Base-by-base conservation (phyloP, 2,113 vertebrate genomes). In the Corydoras sp. region DNA sequence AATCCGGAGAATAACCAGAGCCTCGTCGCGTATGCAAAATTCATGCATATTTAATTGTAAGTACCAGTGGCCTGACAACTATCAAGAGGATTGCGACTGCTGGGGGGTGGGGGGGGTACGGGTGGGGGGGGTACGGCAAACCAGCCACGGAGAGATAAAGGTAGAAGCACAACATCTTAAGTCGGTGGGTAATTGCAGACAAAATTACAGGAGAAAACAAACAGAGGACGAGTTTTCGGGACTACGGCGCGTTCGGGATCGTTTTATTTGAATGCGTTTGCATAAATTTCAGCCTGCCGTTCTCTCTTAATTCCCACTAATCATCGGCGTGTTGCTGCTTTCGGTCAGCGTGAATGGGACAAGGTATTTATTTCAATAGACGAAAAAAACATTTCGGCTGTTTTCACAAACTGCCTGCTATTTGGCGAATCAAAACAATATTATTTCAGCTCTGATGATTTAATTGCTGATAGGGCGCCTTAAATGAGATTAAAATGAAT, bases 401-500 rank as follows among this genome's bases (percentile, higher is more conserved):
- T 62, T 79, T 53, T 72, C 71, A 73, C 67, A 79, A 71, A 73
- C 77, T 68, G 82, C 59, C 5, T 58, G 79, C 76, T 81, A 76
- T 74, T 80, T 86, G 80, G 71, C 66, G 80, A 88, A 84, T 83
- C 79, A 83, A 77, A 88, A 85, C 84, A 86, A 81, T 79, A 81
- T 86, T 84, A 84, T 86, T 85, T 82, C 77, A 72, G 72, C 82
- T 81, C 77, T 82, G 74, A 82, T 81, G 72, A 83, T 78, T 78
- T 84, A 86, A 83, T 82, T 84, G 83, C 76, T 85, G 69, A 75
- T 82, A 82, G 53, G 71, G 82, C 73, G 79, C 72, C 85, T 83
- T 84, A 82, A 84, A 86, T 83, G 73, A 82, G 81, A 85, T 82
- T 84, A 77, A 83, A 88, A 90, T 85, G 75, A 85, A 85, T 73